Base-by-base conservation (phyloP, 1,140 invertebrate genomes). In the Rhizoglyphus robini region DNA sequence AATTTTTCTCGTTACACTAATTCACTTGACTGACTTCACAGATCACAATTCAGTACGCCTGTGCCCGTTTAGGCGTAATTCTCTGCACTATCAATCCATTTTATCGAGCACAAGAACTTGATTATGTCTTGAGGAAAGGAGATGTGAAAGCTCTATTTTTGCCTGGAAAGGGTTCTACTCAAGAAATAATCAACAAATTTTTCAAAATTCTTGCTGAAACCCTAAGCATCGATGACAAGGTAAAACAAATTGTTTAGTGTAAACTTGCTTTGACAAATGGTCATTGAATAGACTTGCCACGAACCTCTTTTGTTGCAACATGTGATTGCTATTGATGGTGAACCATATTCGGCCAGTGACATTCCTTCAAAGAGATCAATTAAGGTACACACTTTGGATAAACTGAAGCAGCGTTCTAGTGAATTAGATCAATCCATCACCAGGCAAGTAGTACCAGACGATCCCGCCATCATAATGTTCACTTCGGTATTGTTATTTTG, bases 1-100 rank as follows among this genome's bases (percentile, higher is more conserved):
- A 48, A 54, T 54, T 54, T 5, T 54, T 32, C 23, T 41, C 25
- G 23, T 8, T 29, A 58, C 32, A 30, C 4, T 31, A 29, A 58
- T 29, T 8, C 18, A 11, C 13, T 11, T 51, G 48, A 20, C 48
- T 25, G 20, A 25, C 13, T 13, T 5, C 32, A 30, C n/a, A 64
- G 63, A 51, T 49, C 31, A 13, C 27, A 18, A 48, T 64, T 13
- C 68, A 69, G 60, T 63, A 54, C 23, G 68, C 68, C 29, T 69
- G 67, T 18, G 36, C 63, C 23, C 13, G 20, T 15, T 3, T 69
- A 5, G 68, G 68, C 0, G 60, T 57, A 29, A 32, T 69, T 58
- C 51, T 68, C 1, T 61, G 32, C 38, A 66, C 68, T 13, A 34
- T 69, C 30, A 69, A 69, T 63, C 68, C 68, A 20, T 57, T 57